These are phyloP conservation scores for Limnephilus marmoratus DNA, from an alignment of 2,888 invertebrate species.

Conservation along the genomic window DNA sequence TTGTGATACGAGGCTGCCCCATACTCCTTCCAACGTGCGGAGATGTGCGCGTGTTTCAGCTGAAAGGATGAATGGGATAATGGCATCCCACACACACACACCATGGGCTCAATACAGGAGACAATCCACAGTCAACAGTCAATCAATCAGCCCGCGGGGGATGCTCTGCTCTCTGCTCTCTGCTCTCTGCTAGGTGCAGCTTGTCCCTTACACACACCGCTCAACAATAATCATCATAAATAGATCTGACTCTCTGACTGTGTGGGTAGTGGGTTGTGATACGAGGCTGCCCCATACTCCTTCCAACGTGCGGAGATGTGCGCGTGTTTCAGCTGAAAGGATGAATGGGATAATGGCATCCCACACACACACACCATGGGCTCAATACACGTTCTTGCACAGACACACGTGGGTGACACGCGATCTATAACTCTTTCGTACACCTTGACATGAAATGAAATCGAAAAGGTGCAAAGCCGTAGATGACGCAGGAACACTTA, in stretches of 20 bases:
- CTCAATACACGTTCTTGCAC: not conserved
- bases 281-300: not conserved
- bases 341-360: conserved; percentile 62
- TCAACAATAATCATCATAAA: not conserved
- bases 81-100: conserved; percentile 41
- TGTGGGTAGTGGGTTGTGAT: not conserved
- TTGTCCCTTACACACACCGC: too few relatives aligned
- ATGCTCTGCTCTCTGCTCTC: not conserved
- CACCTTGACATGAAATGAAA: conserved; percentile 49
- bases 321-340: conserved; percentile 51
- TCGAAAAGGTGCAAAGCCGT: conserved; percentile 31
- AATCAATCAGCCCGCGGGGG: not conserved
- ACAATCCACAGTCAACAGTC: not conserved
- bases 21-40: not conserved
- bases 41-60: conserved; percentile 47
- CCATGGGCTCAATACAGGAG: too few relatives aligned
- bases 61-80: conserved; percentile 62
- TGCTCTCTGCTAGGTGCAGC: not conserved
- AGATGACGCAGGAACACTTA: not conserved
- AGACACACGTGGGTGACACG: conserved; percentile 63
- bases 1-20: not conserved
- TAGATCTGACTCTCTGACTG: conserved; percentile 8
- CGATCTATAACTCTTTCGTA: conserved; percentile 59
- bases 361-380: conserved; percentile 33
- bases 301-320: conserved; percentile 25